phyloP scores from a whole-genome alignment of 2,113 vertebrate genomes.

The Sturnus vulgaris region DNA sequence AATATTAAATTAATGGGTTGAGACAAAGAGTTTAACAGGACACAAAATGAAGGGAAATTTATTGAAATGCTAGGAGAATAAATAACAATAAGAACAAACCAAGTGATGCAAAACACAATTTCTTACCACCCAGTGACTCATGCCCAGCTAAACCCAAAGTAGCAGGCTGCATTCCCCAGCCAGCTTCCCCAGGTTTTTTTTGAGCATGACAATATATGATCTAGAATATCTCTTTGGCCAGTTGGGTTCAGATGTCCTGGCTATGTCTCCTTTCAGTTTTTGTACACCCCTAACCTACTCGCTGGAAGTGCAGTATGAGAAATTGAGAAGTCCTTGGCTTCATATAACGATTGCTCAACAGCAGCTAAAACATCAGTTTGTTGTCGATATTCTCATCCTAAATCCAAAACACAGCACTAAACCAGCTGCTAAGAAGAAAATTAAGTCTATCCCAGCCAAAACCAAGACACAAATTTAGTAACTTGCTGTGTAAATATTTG shows the following conservation, averaged over 20 bases:
- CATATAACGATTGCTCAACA: neutral
- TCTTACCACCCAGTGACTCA: neutral
- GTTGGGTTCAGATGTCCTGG: neutral
- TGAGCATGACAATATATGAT: neutral
- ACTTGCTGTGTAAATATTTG: neutral
- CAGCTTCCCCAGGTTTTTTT: neutral
- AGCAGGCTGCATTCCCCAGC: neutral
- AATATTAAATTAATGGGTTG: accelerated
- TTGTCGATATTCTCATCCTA: neutral
- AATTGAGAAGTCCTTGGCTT: neutral
- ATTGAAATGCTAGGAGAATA: neutral
- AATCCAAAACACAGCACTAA: neutral
- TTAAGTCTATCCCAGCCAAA: neutral
- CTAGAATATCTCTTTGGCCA: neutral
- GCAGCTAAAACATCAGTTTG: neutral
- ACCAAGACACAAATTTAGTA: neutral
- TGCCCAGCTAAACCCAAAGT: neutral
- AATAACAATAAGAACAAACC: neutral
- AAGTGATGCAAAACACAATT: accelerated
- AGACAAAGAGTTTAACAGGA: neutral
- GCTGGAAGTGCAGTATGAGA: neutral
- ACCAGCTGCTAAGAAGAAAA: neutral
- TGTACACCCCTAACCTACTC: neutral
- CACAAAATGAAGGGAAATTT: neutral
- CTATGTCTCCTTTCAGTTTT: neutral